Evolutionary conservation across 2,113 vertebrate species (phyloP), one percentile per base, ranked within the genome.

Genomic region (Cryptotis parvus): DNA sequence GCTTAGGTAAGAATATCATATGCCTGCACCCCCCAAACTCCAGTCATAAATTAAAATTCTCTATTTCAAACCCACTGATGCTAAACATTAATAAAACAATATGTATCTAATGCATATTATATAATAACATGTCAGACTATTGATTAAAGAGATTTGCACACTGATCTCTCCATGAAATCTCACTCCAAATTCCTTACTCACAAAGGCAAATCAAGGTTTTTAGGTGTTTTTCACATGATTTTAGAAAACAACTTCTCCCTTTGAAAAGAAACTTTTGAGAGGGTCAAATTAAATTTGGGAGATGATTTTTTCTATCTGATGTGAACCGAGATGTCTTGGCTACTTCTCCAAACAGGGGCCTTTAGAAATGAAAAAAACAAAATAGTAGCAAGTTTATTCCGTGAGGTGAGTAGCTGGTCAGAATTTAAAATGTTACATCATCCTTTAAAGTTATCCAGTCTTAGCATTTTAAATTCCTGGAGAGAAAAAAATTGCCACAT

Each of bases 391-490:
- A 93, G 84, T 91, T 68, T 93, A 93, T 94, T 96, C 84, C 87
- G 87, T 84, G 86, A 95, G 89, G 61, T 73, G 94, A 85, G 83
- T 87, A 96, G 94, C 89, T 91, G 91, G 91, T 92, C 87, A 35
- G 78, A 91, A 74, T 82, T 65, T 75, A 79, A 96, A 97, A 97
- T 89, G 83, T 85, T 95, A 83, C 69, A 92, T 95, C 94, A 95
- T 93, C 87, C 87, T 88, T 90, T 86, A 83, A 96, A 90, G 84
- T 33, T 95, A 97, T 41, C 69, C 83, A 89, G 82, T 92, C 66
- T 85, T 16, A 96, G 83, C 87, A 95, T 96, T 95, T 94, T 52
- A 5, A 90, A 97, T 90, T 85, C 55, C 89, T 92, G 55, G 49
- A 45, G 66, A 84, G 93, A 94, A 83, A 39, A 92, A 93, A 85